These are phyloP conservation scores for Sympetrum striolatum DNA, from an alignment of 2,888 invertebrate species.

Conservation along the genomic window DNA sequence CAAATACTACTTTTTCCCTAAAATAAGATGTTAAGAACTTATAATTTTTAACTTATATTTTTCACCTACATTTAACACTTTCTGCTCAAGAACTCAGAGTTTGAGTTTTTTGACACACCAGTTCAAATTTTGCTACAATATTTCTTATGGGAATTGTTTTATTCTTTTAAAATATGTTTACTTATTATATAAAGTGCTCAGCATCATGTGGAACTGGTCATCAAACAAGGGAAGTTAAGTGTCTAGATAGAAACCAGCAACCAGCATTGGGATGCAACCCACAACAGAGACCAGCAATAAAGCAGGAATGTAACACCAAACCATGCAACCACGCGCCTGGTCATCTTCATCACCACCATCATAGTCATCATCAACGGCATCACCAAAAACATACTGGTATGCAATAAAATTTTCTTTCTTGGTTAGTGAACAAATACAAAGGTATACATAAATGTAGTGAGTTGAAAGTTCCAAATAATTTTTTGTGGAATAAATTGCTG, in stretches of 20 bases:
- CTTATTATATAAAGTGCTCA: constrained; percentile 62
- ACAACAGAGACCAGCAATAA: constrained; percentile 61
- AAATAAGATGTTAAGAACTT: too few species aligned
- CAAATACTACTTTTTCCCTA: too few species aligned
- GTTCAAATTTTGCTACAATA: too few species aligned
- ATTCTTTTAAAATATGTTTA: not conserved
- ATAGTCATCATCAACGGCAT: not conserved
- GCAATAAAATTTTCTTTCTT: not conserved
- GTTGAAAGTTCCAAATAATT: not conserved
- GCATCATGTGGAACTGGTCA: constrained; percentile 65
- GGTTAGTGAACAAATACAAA: not conserved
- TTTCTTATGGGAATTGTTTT: too few species aligned
- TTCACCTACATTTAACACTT: too few species aligned
- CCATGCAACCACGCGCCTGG: not conserved
- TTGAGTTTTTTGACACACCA: too few species aligned
- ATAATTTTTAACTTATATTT: too few species aligned
- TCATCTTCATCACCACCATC: not conserved
- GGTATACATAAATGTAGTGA: not conserved
- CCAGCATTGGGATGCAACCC: constrained; percentile 61
- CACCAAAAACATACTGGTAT: not conserved
- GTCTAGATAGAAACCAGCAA: constrained; percentile 61
- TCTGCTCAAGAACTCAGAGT: too few species aligned
- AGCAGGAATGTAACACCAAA: constrained; percentile 63
- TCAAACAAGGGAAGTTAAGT: constrained; percentile 65
- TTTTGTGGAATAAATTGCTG: too few species aligned